phyloP scores from a whole-genome alignment of 2,888 invertebrate genomes.

The Chrysolina haemoptera region DNA sequence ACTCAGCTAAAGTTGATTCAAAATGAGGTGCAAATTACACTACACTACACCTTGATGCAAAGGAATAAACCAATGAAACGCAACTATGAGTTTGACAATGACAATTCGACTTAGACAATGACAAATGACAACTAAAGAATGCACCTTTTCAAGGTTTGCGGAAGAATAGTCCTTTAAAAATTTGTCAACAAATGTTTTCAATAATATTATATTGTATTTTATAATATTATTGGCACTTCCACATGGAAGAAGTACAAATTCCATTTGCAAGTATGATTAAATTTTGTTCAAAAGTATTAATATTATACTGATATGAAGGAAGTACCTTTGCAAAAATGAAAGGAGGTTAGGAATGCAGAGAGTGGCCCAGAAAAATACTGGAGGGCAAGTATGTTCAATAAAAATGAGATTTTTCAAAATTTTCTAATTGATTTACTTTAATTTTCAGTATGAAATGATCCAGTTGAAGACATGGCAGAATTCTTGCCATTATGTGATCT shows the following conservation, averaged over 20 bases:
- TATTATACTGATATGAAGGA: conserved; percentile 29
- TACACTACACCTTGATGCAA: too few relatives aligned
- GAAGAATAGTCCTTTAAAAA: conserved; percentile 33
- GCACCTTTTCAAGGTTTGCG: conserved; percentile 1
- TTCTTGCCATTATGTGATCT: conserved; percentile 93
- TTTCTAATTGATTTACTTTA: conserved; percentile 32
- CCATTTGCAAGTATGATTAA: conserved; percentile 21
- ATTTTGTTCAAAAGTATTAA: conserved; percentile 4
- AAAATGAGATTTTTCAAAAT: conserved; percentile 40
- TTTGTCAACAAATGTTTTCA: conserved; percentile 35
- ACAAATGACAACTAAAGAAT: background rate
- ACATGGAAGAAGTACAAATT: conserved; percentile 22
- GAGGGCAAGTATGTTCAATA: conserved; percentile 62
- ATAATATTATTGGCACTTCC: conserved; percentile 18
- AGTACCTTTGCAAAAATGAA: conserved; percentile 59
- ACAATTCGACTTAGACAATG: background rate
- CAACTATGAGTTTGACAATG: too few relatives aligned
- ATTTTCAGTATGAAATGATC: conserved; percentile 66
- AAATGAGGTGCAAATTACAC: too few relatives aligned
- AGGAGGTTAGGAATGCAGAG: conserved; percentile 70
- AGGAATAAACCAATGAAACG: too few relatives aligned
- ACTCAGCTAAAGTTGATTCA: too few relatives aligned
- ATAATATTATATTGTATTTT: conserved; percentile 4
- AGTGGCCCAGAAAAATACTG: conserved; percentile 66
- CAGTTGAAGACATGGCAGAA: conserved; percentile 76